phyloP scores from a whole-genome alignment of 2,888 invertebrate genomes.

The Uropetala carovei region DNA sequence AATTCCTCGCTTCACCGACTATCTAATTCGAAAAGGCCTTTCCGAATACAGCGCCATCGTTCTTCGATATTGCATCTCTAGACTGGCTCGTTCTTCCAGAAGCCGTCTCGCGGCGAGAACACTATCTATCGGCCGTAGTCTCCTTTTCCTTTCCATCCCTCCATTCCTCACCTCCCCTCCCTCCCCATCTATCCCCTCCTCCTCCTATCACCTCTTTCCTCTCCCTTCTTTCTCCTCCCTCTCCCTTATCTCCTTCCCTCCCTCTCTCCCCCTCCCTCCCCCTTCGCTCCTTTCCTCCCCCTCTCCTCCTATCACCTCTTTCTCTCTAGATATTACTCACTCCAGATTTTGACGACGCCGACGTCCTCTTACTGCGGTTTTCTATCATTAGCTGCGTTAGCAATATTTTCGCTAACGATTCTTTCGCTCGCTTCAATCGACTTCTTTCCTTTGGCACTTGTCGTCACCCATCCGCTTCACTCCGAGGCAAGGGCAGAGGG shows the following conservation, averaged over 20 bases:
- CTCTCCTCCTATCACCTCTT: not conserved
- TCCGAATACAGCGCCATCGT: not conserved
- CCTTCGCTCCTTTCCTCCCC: not conserved
- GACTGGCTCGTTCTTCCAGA: not conserved
- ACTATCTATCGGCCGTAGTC: slow-evolving; percentile 11
- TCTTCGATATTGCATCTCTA: slow-evolving; percentile 25
- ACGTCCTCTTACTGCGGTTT: too few relatives aligned
- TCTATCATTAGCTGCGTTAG: too few relatives aligned
- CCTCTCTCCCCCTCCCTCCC: not conserved
- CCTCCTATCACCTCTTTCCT: not conserved
- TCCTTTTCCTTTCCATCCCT: not conserved
- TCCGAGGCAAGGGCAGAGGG: not conserved
- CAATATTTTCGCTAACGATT: too few relatives aligned
- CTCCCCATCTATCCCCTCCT: not conserved
- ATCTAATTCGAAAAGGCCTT: not conserved
- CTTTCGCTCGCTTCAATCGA: not conserved
- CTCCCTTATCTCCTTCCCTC: not conserved
- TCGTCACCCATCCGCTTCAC: not conserved
- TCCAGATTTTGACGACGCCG: too few relatives aligned
- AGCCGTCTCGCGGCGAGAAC: not conserved
- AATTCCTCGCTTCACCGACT: not conserved
- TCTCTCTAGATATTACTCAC: too few relatives aligned
- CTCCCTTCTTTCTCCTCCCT: not conserved
- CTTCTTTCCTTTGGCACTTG: not conserved
- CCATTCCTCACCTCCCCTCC: not conserved